phyloP scores from a whole-genome alignment of 2,113 vertebrate species.

The Hyperopisus bebe region DNA sequence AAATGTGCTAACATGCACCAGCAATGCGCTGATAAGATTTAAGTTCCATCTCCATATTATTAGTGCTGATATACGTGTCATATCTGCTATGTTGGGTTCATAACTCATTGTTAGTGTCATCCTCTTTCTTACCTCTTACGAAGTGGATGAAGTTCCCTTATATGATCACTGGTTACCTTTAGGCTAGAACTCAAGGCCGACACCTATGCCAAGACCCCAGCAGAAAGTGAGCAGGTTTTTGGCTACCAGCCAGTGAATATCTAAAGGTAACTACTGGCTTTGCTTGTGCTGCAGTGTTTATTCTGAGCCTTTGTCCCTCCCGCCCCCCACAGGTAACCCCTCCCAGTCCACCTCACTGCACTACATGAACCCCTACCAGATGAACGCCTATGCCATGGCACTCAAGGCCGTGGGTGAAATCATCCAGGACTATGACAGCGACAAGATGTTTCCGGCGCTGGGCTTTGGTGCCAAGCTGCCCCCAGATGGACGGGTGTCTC shows the following conservation, averaged over 20 bases:
- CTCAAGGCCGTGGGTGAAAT: conserved; percentile 86
- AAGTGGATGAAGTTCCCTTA: background rate
- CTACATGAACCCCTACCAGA: conserved; percentile 94
- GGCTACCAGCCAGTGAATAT: background rate
- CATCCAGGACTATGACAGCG: conserved; percentile 91
- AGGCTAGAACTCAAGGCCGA: background rate
- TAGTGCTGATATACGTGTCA: background rate
- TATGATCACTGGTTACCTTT: background rate
- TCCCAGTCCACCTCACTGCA: conserved; percentile 88
- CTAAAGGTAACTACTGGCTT: background rate
- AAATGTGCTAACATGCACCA: background rate
- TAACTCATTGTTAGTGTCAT: background rate
- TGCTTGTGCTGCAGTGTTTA: background rate
- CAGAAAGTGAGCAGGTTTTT: background rate
- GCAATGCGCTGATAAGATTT: background rate
- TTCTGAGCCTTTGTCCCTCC: background rate
- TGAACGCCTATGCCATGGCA: conserved; percentile 87
- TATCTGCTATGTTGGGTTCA: background rate
- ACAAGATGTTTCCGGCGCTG: conserved; percentile 89
- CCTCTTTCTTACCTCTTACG: background rate
- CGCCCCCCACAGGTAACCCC: conserved; percentile 65
- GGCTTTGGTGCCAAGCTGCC: conserved; percentile 90
- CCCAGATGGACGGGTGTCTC: conserved; percentile 80
- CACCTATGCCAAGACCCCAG: background rate
- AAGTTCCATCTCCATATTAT: background rate